Percentiles rank a stretch among this genome's conserved stretches.
phyloP scores from a whole-genome alignment of 2,113 vertebrate genomes.

The Cervus canadensis region DNA sequence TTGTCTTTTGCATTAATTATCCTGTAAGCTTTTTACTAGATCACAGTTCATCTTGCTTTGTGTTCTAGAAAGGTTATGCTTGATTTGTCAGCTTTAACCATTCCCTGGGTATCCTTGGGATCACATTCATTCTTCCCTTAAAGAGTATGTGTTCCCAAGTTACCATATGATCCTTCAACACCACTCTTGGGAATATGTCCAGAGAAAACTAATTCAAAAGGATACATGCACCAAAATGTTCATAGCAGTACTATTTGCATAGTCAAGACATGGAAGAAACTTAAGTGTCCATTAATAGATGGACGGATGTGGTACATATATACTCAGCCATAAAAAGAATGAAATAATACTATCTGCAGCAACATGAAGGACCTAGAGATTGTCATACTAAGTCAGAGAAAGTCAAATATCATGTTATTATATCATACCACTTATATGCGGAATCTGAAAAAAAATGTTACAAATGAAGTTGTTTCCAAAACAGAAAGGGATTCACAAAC shows the following conservation, averaged over 20 bases:
- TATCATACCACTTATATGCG: neutral
- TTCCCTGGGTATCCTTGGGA: fast-evolving
- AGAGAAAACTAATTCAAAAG: neutral
- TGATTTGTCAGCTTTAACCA: neutral
- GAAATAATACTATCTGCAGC: neutral
- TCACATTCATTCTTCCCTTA: neutral
- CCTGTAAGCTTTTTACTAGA: neutral
- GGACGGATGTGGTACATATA: neutral
- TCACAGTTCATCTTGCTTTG: neutral
- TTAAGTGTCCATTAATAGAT: neutral
- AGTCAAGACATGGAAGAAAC: neutral
- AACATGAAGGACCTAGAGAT: neutral
- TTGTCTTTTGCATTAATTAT: neutral
- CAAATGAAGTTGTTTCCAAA: neutral
- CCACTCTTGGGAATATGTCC: neutral
- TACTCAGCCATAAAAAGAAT: neutral
- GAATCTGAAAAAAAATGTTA: neutral
- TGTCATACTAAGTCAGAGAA: neutral
- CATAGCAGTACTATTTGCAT: neutral
- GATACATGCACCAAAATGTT: neutral
- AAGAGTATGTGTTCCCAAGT: neutral
- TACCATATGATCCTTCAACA: neutral
- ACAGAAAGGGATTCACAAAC: neutral
- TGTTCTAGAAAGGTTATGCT: neutral
- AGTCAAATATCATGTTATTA: neutral